A percentile compares a stretch with the other conserved stretches of the same genome.
Conservation (phyloP, 1,140 invertebrate species). For the Pseudomyrmex sp. region DNA sequence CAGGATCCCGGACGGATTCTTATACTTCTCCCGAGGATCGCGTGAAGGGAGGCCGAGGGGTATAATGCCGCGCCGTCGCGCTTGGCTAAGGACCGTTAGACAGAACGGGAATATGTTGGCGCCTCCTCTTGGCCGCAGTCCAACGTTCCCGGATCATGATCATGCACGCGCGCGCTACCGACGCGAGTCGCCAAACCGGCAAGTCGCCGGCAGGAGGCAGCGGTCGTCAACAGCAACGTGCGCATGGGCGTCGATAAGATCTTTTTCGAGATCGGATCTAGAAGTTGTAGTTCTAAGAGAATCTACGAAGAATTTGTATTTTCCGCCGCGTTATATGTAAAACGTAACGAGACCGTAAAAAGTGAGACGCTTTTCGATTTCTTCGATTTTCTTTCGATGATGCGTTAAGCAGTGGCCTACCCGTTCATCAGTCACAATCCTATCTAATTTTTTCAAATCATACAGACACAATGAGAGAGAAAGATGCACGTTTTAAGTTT, state of each 20-base stretch:
- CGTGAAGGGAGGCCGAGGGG: background rate
- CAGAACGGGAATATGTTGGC: slow-evolving; percentile 77
- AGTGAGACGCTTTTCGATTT: no score
- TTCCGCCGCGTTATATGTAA: no score
- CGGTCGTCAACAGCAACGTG: background rate
- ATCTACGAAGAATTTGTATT: background rate
- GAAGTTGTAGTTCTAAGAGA: background rate
- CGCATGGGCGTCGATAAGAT: background rate
- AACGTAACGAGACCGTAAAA: no score
- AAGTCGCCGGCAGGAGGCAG: background rate
- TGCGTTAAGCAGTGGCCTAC: no score
- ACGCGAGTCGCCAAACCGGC: slow-evolving; percentile 64
- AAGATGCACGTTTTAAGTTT: no score
- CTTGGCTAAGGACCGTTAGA: slow-evolving; percentile 75
- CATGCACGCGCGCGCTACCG: slow-evolving; percentile 56
- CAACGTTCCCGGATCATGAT: slow-evolving; percentile 60
- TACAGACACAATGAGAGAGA: no score
- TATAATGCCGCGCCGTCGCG: slow-evolving; percentile 14
- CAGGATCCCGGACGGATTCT: background rate
- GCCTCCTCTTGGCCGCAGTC: slow-evolving; percentile 75
- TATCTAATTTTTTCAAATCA: no score
- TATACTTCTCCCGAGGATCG: slow-evolving; percentile 22
- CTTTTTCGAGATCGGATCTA: background rate
- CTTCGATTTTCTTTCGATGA: no score
- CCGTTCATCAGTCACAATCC: no score